phyloP scores from a whole-genome alignment of 2,113 vertebrate genomes.

The Otis tarda region DNA sequence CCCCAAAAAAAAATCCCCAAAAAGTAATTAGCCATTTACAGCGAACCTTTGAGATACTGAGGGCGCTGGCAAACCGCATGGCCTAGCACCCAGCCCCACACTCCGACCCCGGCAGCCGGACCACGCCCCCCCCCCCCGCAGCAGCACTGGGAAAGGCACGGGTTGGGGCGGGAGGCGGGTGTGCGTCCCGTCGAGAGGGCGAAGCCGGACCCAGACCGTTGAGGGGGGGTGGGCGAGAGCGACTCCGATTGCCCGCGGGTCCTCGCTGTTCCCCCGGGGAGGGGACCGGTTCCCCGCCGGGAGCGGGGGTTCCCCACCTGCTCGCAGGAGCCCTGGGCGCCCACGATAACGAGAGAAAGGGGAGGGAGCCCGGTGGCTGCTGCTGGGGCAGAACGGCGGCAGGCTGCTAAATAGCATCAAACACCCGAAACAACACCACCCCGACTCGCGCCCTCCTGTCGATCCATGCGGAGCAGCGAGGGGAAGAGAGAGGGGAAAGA shows the following conservation, averaged over 20 bases:
- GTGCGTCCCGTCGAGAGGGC: neutral
- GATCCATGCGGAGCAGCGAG: neutral
- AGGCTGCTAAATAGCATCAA: neutral
- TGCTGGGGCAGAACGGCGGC: neutral
- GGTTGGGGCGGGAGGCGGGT: too few species aligned
- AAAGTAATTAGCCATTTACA: slow-evolving; percentile 57
- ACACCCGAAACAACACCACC: neutral
- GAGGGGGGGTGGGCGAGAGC: neutral
- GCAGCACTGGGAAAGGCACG: neutral
- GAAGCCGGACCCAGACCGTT: neutral
- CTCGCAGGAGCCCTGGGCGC: neutral
- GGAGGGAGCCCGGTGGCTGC: neutral
- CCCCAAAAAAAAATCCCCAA: neutral
- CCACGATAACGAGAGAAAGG: slow-evolving; percentile 36
- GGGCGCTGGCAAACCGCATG: neutral
- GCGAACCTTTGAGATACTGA: neutral
- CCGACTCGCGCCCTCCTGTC: neutral
- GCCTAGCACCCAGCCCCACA: neutral
- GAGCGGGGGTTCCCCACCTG: neutral
- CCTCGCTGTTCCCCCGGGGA: neutral
- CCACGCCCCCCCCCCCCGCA: too few species aligned
- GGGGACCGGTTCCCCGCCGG: neutral
- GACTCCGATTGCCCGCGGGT: too few species aligned
- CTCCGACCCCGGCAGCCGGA: neutral
- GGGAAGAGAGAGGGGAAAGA: too few species aligned